Percentiles rank a stretch among this genome's conserved stretches.
These are phyloP conservation scores for Drosophila emarginata DNA, from an alignment of 2,888 invertebrate species.

Conservation along the genomic window DNA sequence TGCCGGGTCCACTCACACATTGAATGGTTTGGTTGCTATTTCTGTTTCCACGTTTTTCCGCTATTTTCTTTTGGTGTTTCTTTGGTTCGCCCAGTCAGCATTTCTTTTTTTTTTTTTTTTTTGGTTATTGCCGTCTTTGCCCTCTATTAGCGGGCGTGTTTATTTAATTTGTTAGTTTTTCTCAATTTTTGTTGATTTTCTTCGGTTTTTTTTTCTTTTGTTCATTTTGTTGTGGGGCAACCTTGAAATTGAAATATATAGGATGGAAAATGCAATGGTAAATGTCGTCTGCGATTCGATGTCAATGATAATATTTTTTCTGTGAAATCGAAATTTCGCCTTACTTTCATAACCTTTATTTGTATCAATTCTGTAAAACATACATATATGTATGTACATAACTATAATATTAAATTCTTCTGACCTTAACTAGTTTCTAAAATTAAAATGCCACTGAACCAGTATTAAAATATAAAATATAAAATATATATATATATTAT, in stretches of 20 bases:
- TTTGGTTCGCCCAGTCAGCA: slow-evolving; percentile 29
- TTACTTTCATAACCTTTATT: too few relatives aligned
- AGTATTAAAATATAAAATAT: too few relatives aligned
- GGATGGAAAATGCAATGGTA: background rate
- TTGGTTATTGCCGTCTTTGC: slow-evolving; percentile 13
- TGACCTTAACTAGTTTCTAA: too few relatives aligned
- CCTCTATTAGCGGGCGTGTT: slow-evolving; percentile 27
- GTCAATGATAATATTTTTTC: background rate
- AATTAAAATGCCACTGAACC: too few relatives aligned
- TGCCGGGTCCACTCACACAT: slow-evolving; percentile 12
- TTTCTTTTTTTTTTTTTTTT: too few relatives aligned
- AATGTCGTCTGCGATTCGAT: background rate
- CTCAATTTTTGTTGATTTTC: background rate
- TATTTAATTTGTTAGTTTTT: slow-evolving; percentile 2
- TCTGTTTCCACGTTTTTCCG: slow-evolving; percentile 15
- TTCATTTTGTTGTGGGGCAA: background rate
- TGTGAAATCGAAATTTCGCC: too few relatives aligned
- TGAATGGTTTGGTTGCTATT: slow-evolving; percentile 23
- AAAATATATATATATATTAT: too few relatives aligned
- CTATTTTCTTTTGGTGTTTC: slow-evolving; percentile 4
- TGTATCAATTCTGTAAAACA: too few relatives aligned
- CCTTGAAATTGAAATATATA: background rate
- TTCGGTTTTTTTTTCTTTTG: slow-evolving; percentile 6
- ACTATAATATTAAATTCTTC: too few relatives aligned
- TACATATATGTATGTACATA: too few relatives aligned